phyloP scores from a whole-genome alignment of 2,797 vertebrate species.

The Mico argentatus region DNA sequence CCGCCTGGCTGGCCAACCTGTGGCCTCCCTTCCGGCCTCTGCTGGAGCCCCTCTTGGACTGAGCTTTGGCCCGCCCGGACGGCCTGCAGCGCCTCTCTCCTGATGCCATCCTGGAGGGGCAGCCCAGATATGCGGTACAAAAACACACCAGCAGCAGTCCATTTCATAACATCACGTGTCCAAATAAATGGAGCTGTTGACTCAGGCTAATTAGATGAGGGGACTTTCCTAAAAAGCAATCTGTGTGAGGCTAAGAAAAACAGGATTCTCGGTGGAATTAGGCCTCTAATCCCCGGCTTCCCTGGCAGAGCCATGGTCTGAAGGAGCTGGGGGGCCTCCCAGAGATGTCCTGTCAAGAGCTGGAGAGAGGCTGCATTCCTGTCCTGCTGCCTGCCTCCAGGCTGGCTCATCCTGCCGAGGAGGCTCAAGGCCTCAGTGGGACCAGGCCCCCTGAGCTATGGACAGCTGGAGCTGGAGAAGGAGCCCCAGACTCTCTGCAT shows the following conservation, averaged over 20 bases:
- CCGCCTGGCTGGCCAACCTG: not conserved
- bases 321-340: constrained; percentile 82
- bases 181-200: constrained; percentile 73
- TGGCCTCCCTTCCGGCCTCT: not conserved
- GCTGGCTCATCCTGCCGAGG: not conserved
- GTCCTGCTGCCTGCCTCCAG: constrained; percentile 62
- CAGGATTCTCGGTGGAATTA: constrained; percentile 89
- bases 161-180: constrained; percentile 73
- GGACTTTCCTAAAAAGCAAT: constrained; percentile 89
- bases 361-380: constrained; percentile 81
- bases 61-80: not conserved
- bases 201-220: constrained; percentile 79
- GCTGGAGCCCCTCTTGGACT: not conserved
- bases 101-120: constrained; percentile 78
- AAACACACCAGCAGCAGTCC: constrained; percentile 80
- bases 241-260: constrained; percentile 88
- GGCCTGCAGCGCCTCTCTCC: constrained; percentile 62
- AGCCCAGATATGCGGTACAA: constrained; percentile 76
- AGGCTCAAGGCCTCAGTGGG: not conserved
- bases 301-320: constrained; percentile 83
- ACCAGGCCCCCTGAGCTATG: not conserved
- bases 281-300: constrained; percentile 86
- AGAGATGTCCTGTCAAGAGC: constrained; percentile 79
- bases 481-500: not conserved
- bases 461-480: not conserved